phyloP scores from a whole-genome alignment of 2,113 vertebrate genomes.

The Ceyx margarethae region DNA sequence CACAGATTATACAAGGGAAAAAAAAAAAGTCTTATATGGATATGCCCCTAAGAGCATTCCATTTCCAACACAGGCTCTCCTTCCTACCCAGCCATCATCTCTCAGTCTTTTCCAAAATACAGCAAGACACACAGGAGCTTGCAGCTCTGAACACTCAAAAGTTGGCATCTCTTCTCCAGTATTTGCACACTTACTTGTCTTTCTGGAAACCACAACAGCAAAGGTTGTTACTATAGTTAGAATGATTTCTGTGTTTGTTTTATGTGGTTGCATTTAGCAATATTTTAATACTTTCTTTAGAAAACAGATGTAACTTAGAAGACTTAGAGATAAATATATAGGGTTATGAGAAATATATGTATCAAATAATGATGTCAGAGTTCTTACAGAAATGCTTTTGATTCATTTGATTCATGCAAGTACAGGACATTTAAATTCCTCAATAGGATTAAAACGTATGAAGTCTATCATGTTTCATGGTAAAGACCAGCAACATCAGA shows the following conservation, averaged over 20 bases:
- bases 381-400: background rate
- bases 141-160: background rate
- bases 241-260: background rate
- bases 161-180: background rate
- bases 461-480: background rate
- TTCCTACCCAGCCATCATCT: background rate
- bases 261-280: background rate
- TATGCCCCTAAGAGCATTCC: background rate
- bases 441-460: slow-evolving; percentile 24
- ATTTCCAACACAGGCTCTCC: background rate
- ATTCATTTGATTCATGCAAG: background rate
- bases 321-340: background rate
- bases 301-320: background rate
- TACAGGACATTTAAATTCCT: background rate
- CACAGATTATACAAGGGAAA: background rate
- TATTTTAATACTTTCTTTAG: background rate
- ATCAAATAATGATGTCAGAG: background rate
- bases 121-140: background rate
- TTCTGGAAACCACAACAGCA: background rate
- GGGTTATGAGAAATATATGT: no score
- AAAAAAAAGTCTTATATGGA: background rate
- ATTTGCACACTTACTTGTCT: background rate
- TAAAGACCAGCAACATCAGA: background rate
- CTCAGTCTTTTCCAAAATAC: background rate
- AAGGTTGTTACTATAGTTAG: background rate